Base-by-base conservation (phyloP, 2,797 vertebrate species). In the Sciurus carolinensis region DNA sequence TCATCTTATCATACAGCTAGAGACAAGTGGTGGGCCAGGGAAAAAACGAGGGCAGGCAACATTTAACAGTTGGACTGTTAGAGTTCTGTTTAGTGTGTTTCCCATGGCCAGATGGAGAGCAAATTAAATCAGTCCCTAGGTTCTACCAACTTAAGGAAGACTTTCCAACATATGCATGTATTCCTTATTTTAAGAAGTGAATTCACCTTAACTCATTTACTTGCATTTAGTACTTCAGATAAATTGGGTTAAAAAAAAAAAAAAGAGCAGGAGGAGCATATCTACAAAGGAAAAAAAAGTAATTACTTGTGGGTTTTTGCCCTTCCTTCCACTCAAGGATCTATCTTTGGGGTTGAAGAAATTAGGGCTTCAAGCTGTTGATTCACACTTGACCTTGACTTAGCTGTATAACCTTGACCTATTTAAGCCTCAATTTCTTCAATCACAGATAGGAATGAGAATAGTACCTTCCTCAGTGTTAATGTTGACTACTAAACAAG, bases 191-290 rank as follows among this genome's bases (percentile, higher is more conserved):
- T 50, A 24, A 44, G 83, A 86, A 22, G 30, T 62, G 39, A 92
- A 75, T 79, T 75, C 81, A 71, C 77, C 85, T 59, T 67, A 94
- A 54, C 30, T 84, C 33, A 66, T 54, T 44, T 84, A 85, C 44
- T 93, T 77, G 81, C 30, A 79, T 72, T 73, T 79, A 66, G 4
- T n/a, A 72, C 57, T 80, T 90, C 50, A 33, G n/a, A 93, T 83
- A 91, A 83, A 47, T 7, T 93, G 33, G 6, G 22, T 66, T 76
- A 5, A 15, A 66, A 95, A 86, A 47, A 54, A 72, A n/a, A 30
- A 33, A 62, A 8, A 42, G 14, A 28, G n/a, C 47, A 79, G 33
- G 11, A 67, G 3, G 15, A 33, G 11, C 50, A n/a, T 20, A 0
- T 4, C 3, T 1, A 13, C 3, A 7, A 26, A 62, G 30, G n/a